Evolutionary conservation across 1,140 invertebrate species (phyloP).

Genomic region (Globodera ellingtonae): DNA sequence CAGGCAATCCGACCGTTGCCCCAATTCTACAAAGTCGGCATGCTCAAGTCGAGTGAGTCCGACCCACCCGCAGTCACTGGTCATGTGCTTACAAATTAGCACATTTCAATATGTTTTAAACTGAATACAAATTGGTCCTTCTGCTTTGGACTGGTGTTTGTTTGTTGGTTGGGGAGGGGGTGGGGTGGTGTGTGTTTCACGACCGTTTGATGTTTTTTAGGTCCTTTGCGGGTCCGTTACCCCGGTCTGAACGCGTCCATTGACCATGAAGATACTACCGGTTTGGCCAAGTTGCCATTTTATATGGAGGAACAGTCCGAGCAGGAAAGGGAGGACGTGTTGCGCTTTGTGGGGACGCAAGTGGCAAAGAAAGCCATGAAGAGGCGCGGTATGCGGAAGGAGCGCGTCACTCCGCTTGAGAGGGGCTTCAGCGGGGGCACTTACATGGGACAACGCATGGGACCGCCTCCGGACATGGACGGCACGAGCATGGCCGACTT

Average conservation of each 20-base stretch:
- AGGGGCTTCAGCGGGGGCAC: slow-evolving; percentile 67
- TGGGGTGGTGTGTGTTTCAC: no score
- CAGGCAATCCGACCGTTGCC: slow-evolving; percentile 83
- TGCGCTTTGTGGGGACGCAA: background rate
- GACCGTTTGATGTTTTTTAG: slow-evolving; percentile 57
- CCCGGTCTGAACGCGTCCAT: slow-evolving; percentile 86
- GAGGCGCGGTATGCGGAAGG: slow-evolving; percentile 43
- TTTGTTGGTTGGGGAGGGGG: no score
- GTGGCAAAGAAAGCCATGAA: slow-evolving; percentile 24
- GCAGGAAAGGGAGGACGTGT: slow-evolving; percentile 45
- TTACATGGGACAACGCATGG: slow-evolving; percentile 67
- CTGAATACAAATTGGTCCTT: no score
- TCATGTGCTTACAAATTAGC: no score
- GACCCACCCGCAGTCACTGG: no score
- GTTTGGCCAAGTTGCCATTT: slow-evolving; percentile 43
- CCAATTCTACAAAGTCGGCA: slow-evolving; percentile 82
- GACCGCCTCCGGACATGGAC: slow-evolving; percentile 66
- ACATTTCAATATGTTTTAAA: no score
- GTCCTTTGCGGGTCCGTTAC: slow-evolving; percentile 81
- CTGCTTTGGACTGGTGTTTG: no score
- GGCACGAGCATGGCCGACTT: slow-evolving; percentile 67
- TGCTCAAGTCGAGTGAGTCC: slow-evolving; percentile 48
- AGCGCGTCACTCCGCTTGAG: slow-evolving; percentile 64
- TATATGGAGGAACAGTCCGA: slow-evolving; percentile 57
- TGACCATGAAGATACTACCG: slow-evolving; percentile 69